Evolutionary conservation across 2,113 vertebrate genomes (phyloP).

Genomic region (Tyto alba): DNA sequence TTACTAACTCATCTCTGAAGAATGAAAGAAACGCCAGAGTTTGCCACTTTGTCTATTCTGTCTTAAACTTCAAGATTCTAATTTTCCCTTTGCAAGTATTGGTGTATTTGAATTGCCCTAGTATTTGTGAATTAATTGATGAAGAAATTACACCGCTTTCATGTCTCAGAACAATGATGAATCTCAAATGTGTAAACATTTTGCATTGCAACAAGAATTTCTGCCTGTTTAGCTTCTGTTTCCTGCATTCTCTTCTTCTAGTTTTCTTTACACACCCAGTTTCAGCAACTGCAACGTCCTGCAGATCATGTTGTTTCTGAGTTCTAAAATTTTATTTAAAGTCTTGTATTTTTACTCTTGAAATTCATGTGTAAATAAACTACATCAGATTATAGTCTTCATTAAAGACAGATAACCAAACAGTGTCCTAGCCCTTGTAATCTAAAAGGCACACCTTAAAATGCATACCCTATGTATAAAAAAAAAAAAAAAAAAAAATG

Average conservation of each 20-base stretch:
- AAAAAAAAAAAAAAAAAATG: background rate
- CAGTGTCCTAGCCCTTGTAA: background rate
- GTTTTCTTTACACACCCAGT: background rate
- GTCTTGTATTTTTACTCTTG: background rate
- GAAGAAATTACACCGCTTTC: background rate
- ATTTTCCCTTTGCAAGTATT: background rate
- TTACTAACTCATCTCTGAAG: background rate
- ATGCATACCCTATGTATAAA: background rate
- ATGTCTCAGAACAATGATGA: background rate
- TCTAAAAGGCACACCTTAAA: background rate
- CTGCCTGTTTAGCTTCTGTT: background rate
- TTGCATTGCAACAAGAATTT: background rate
- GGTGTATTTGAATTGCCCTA: background rate
- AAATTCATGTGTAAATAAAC: background rate
- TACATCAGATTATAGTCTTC: background rate
- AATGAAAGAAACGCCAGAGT: background rate
- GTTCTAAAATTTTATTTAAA: background rate
- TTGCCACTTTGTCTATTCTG: background rate
- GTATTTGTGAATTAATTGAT: background rate
- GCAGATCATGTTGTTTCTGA: background rate
- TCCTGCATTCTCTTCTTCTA: background rate
- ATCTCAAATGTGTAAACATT: background rate
- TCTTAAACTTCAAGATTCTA: background rate
- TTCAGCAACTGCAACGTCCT: background rate
- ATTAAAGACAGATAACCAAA: background rate